Base-by-base conservation (phyloP, 2,797 vertebrate species). In the Argentina silus region DNA sequence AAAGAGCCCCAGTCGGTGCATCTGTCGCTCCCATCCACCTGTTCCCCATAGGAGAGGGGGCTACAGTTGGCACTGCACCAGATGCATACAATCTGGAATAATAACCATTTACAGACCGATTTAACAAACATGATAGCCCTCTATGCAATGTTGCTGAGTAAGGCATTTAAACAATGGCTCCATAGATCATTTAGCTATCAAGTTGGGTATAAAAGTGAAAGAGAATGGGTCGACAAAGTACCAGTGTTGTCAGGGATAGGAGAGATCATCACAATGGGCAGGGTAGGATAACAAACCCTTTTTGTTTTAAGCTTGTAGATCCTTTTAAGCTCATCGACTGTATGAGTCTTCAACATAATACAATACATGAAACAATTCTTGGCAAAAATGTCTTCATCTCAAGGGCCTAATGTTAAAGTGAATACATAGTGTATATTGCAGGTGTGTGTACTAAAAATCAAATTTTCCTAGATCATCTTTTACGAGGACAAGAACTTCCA, bases 401-500 rank as follows among this genome's bases (percentile, higher is more conserved):
- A 9, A 19, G 2, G n/a, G 14, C 8, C 17, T 56, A n/a, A 21
- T 19, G 21, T 56, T 55, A n/a, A 2, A 56, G 17, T 56, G n/a
- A 19, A 7, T 9, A 56, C 55, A 56, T 19, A 56, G 55, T 19
- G n/a, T n/a, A 72, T n/a, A 72, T 47, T 72, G 27, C 64, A 60
- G 43, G 68, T 14, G 45, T 72, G 56, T 75, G 4, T n/a, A 70
- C 17, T 69, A 63, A 71, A 42, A 11, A 55, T 75, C 12, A 23
- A 0, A 15, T 9, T 60, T 83, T 68, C 76, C 7, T 36, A 92
- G 90, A 89, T 92, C 43, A 90, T 90, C 11, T 91, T 91, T 81
- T 91, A 87, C 61, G 90, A 91, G 80, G 90, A 92, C 80, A 91
- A 67, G 81, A 91, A 90, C 85, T 91, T 91, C 84, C 88, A 89